A percentile compares a stretch with the other conserved stretches of the same genome.
Conservation (phyloP, 1,140 invertebrate genomes). For the Drosophila varians region DNA sequence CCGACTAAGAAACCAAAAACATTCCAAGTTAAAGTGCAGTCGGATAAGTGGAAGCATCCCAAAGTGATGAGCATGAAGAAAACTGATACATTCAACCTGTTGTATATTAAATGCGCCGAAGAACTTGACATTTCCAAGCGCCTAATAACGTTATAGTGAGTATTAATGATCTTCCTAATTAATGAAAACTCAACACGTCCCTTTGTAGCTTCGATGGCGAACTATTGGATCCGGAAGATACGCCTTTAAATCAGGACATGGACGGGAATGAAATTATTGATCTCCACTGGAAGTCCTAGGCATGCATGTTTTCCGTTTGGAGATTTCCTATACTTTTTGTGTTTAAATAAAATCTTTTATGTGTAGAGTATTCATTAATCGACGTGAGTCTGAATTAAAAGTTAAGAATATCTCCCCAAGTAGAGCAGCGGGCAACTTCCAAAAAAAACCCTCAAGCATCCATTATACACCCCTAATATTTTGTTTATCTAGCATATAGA, state of each 20-base stretch:
- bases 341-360: background rate
- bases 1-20: conserved; percentile 23
- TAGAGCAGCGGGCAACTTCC: conserved; percentile 47
- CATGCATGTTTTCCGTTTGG: background rate
- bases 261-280: conserved; percentile 76
- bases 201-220: conserved; percentile 72
- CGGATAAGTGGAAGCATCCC: conserved; percentile 60
- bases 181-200: background rate
- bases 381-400: background rate
- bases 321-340: background rate
- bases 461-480: conserved; percentile 65
- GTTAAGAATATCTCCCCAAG: conserved; percentile 12
- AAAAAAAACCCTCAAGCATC: conserved; percentile 51
- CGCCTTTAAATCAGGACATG: conserved; percentile 67
- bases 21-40: conserved; percentile 70
- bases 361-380: background rate
- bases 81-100: conserved; percentile 62
- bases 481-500: conserved; percentile 73
- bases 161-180: background rate
- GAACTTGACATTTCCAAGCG: conserved; percentile 52
- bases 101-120: conserved; percentile 74
- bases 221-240: conserved; percentile 59
- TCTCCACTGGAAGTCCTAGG: conserved; percentile 18
- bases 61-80: conserved; percentile 57
- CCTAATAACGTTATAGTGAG: conserved; percentile 47